Evolutionary conservation across 2,113 vertebrate genomes (phyloP).

Genomic region (Mesembrinibis cayennensis): DNA sequence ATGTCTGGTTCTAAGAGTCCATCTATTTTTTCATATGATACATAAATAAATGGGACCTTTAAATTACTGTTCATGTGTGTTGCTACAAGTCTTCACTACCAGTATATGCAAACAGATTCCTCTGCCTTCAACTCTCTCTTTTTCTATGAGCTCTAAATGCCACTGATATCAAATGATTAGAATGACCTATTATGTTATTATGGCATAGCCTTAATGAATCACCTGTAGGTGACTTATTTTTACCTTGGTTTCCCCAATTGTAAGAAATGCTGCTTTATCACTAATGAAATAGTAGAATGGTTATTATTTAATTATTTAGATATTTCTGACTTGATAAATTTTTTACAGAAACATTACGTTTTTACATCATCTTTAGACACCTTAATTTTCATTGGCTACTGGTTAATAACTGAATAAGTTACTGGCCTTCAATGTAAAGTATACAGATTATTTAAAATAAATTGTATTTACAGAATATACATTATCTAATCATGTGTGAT

Average conservation of each 20-base stretch:
- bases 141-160: background rate
- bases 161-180: background rate
- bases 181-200: background rate
- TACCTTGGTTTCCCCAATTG: background rate
- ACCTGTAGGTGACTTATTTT: background rate
- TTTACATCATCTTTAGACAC: background rate
- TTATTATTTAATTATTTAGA: background rate
- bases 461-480: background rate
- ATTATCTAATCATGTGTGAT: background rate
- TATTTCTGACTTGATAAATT: background rate
- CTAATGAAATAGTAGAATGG: background rate
- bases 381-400: background rate
- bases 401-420: background rate
- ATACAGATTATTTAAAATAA: background rate
- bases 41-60: background rate
- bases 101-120: background rate
- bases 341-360: background rate
- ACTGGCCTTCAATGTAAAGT: background rate
- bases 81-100: background rate
- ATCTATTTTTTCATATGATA: background rate
- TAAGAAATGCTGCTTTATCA: background rate
- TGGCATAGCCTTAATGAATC: background rate
- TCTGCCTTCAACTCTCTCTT: background rate
- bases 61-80: accelerated
- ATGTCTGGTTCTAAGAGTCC: background rate